These are phyloP conservation scores for Ophion ellenae DNA, from an alignment of 2,888 invertebrate genomes.

Conservation along the genomic window DNA sequence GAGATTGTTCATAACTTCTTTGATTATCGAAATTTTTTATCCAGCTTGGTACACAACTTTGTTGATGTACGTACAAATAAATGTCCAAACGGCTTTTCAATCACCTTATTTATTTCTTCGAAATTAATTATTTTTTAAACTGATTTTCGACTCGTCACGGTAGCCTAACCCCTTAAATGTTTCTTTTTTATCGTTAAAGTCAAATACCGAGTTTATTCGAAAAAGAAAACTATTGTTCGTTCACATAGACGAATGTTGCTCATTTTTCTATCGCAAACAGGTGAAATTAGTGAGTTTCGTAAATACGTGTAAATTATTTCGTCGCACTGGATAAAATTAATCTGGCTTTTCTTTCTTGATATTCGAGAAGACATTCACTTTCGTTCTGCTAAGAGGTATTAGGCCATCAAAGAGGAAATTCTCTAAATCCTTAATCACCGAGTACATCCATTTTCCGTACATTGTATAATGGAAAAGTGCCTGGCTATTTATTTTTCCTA, in stretches of 20 bases:
- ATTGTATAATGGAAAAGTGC: background rate
- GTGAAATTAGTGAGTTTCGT: conserved; percentile 14
- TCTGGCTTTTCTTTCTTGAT: background rate
- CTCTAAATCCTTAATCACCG: conserved; percentile 13
- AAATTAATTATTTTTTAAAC: no score
- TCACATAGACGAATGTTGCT: conserved; percentile 7
- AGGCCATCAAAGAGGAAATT: conserved; percentile 53
- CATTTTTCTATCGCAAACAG: conserved; percentile 14
- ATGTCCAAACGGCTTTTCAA: no score
- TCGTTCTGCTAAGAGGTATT: conserved; percentile 46
- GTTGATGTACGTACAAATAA: no score
- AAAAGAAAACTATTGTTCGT: conserved; percentile 15
- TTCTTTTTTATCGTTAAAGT: background rate
- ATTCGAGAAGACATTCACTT: conserved; percentile 35
- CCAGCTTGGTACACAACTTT: no score
- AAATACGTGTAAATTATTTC: conserved; percentile 47
- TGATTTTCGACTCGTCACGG: no score
- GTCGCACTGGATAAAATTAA: conserved; percentile 20
- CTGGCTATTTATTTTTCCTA: background rate
- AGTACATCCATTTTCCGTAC: background rate
- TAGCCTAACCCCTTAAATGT: background rate
- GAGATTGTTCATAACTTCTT: no score
- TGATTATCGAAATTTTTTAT: no score
- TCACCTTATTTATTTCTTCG: no score
- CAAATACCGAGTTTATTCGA: conserved; percentile 9